phyloP scores from a whole-genome alignment of 2,797 vertebrate genomes.

The Apogon hyalosoma region DNA sequence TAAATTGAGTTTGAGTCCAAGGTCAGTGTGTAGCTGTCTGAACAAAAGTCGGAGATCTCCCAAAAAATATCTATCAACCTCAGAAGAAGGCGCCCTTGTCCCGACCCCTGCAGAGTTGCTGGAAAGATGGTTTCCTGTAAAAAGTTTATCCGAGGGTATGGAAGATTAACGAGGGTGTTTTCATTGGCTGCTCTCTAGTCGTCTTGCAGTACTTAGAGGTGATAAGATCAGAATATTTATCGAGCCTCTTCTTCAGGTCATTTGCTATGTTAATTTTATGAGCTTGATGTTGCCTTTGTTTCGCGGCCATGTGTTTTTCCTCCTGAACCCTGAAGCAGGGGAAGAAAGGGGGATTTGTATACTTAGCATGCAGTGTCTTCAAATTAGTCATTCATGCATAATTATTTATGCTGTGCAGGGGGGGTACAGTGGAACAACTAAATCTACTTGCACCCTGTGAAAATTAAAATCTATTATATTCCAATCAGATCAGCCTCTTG shows the following conservation, averaged over 20 bases:
- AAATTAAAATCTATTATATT: constrained; percentile 91
- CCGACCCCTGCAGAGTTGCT: constrained; percentile 89
- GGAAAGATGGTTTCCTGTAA: constrained; percentile 90
- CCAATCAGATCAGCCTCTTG: constrained; percentile 78
- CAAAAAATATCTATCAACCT: constrained; percentile 83
- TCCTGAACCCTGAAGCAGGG: constrained; percentile 89
- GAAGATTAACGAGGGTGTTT: constrained; percentile 92
- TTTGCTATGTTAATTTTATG: constrained; percentile 98
- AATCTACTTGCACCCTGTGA: constrained; percentile 92
- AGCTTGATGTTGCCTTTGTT: constrained; percentile 95
- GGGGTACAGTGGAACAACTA: constrained; percentile 90
- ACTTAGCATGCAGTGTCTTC: constrained; percentile 93
- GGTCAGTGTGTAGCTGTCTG: constrained; percentile 81
- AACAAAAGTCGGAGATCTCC: constrained; percentile 79
- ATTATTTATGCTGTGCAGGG: constrained; percentile 92
- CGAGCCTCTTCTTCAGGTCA: constrained; percentile 91
- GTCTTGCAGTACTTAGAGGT: constrained; percentile 85
- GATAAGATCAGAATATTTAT: constrained; percentile 95
- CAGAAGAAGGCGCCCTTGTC: constrained; percentile 88
- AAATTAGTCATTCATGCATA: constrained; percentile 93
- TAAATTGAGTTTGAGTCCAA: constrained; percentile 83
- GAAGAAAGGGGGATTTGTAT: constrained; percentile 90
- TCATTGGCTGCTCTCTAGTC: constrained; percentile 88
- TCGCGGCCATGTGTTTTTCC: constrained; percentile 91
- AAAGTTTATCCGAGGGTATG: constrained; percentile 90